Percentiles rank a stretch among this genome's conserved stretches.
These are phyloP conservation scores for Drosophila vallismaia DNA, from an alignment of 2,888 invertebrate genomes.

Conservation along the genomic window DNA sequence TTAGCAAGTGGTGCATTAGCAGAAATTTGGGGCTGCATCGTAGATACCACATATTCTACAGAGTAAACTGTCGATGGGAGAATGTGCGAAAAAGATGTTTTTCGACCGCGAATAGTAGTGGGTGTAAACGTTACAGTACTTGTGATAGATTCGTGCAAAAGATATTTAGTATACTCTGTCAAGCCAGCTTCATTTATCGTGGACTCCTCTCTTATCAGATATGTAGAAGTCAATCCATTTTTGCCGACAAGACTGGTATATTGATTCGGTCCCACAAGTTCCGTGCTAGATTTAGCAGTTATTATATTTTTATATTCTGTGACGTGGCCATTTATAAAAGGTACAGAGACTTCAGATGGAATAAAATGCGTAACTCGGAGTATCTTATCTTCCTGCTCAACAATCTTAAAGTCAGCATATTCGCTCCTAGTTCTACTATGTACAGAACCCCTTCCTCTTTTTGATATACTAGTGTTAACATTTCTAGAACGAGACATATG, in stretches of 20 bases:
- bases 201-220: constrained; percentile 90
- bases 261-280: constrained; percentile 90
- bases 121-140: constrained; percentile 93
- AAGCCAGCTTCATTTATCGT: constrained; percentile 90
- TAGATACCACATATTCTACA: constrained; percentile 93
- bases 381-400: constrained; percentile 88
- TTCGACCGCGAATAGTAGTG: constrained; percentile 92
- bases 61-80: constrained; percentile 94
- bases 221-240: constrained; percentile 89
- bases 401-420: constrained; percentile 68
- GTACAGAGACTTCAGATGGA: constrained; percentile 93
- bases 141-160: constrained; percentile 92
- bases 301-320: constrained; percentile 94
- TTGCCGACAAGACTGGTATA: constrained; percentile 89
- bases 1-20: constrained; percentile 94
- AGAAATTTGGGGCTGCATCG: constrained; percentile 89
- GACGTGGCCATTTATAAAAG: constrained; percentile 92
- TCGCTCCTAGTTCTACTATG: constrained; percentile 83
- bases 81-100: constrained; percentile 93
- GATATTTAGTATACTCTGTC: constrained; percentile 90
- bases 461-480: constrained; percentile 60
- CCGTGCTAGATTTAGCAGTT: constrained; percentile 92
- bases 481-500: constrained; percentile 70
- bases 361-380: constrained; percentile 94
- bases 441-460: constrained; percentile 80